Percentiles rank a stretch among this genome's conserved stretches.
Evolutionary conservation across 2,113 vertebrate species (phyloP).

Genomic region (Cercopithecus mona): DNA sequence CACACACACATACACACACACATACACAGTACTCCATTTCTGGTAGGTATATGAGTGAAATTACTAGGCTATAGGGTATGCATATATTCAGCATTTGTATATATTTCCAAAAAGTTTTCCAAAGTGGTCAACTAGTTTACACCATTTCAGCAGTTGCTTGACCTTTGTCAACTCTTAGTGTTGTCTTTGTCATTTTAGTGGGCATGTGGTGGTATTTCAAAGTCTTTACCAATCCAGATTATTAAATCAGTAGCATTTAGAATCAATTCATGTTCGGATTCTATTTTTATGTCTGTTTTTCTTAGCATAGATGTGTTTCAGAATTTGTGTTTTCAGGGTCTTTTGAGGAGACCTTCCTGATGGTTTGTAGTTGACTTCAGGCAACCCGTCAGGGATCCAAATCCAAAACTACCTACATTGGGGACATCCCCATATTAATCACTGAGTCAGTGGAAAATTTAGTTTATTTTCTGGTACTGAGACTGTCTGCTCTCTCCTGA

Average conservation of each 20-base stretch:
- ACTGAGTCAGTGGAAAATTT: background rate
- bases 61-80: background rate
- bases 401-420: background rate
- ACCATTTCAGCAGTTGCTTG: background rate
- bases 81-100: background rate
- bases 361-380: background rate
- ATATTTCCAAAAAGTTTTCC: background rate
- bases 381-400: background rate
- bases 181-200: background rate
- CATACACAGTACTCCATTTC: background rate
- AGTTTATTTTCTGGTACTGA: background rate
- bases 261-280: conserved; percentile 21
- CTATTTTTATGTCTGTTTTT: conserved; percentile 36
- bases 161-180: background rate
- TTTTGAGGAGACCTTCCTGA: background rate
- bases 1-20: background rate
- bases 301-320: background rate
- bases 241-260: conserved; percentile 20
- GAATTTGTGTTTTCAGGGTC: background rate
- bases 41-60: background rate
- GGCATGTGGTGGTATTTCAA: background rate
- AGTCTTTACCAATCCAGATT: background rate
- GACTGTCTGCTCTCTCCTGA: background rate
- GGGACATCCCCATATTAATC: background rate
- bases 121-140: background rate